Percentiles rank a stretch among this genome's conserved stretches.
Conservation (phyloP, 2,113 vertebrate genomes). For the Chaetura pelagica region DNA sequence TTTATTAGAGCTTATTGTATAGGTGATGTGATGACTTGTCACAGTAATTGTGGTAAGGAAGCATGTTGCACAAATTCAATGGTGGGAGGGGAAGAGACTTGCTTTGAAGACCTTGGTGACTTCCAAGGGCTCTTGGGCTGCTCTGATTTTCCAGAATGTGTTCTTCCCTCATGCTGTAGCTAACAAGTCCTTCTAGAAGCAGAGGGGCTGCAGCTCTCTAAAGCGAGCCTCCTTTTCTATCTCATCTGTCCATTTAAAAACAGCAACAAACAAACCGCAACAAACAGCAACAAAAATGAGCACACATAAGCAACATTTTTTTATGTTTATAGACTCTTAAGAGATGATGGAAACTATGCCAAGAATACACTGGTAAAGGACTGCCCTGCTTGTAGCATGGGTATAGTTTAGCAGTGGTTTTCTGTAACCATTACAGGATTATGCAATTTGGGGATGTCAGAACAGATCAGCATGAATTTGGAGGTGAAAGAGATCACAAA, state of each 20-base stretch:
- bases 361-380: background rate
- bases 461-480: slow-evolving; percentile 22
- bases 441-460: slow-evolving; percentile 32
- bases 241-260: background rate
- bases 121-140: background rate
- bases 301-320: background rate
- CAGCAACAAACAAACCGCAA: background rate
- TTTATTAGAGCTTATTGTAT: background rate
- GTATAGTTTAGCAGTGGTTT: background rate
- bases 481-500: background rate
- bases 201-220: accelerated
- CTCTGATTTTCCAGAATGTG: background rate
- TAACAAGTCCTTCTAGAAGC: background rate
- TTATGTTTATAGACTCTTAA: background rate
- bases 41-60: background rate
- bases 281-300: background rate
- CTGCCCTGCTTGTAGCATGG: background rate
- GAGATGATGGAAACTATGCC: background rate
- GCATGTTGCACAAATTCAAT: background rate
- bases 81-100: background rate
- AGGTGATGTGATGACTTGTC: background rate
- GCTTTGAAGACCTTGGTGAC: background rate
- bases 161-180: background rate
- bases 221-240: background rate
- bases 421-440: background rate